Percentiles rank a stretch among this genome's conserved stretches.
phyloP scores from a whole-genome alignment of 2,888 invertebrate genomes.

The Drosophila macrospina region DNA sequence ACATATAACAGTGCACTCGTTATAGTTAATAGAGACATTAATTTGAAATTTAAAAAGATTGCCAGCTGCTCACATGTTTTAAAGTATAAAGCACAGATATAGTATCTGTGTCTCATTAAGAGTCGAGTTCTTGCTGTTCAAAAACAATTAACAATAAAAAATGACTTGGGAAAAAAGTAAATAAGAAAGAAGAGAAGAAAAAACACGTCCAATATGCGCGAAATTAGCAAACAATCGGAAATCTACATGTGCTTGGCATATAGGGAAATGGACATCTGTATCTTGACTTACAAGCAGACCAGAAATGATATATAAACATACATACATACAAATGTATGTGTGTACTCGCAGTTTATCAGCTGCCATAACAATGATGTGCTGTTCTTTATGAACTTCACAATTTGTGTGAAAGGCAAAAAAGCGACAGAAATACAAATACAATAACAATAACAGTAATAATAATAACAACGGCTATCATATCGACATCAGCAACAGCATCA shows the following conservation, averaged over 20 bases:
- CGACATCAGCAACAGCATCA: slow-evolving; percentile 26
- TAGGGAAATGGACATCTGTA: slow-evolving; percentile 18
- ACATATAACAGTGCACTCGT: no score
- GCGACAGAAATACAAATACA: slow-evolving; percentile 36
- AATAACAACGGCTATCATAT: slow-evolving; percentile 18
- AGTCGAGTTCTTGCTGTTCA: slow-evolving; percentile 5
- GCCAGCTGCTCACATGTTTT: no score
- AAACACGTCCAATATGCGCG: background rate
- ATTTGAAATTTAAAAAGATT: no score
- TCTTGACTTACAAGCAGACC: slow-evolving; percentile 5
- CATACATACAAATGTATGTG: background rate
- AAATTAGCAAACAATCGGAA: slow-evolving; percentile 31
- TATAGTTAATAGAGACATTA: no score
- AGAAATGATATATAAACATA: slow-evolving; percentile 12
- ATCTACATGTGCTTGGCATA: slow-evolving; percentile 9
- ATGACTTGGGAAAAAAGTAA: background rate
- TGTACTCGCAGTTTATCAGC: slow-evolving; percentile 52
- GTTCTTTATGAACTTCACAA: slow-evolving; percentile 58
- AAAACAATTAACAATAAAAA: slow-evolving; percentile 2
- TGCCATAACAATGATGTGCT: slow-evolving; percentile 67
- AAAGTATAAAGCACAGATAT: slow-evolving; percentile 2
- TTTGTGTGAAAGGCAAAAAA: slow-evolving; percentile 44
- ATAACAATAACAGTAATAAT: slow-evolving; percentile 30
- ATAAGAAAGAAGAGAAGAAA: no score
- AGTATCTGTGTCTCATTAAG: slow-evolving; percentile 34